Conservation (phyloP, 2,888 invertebrate genomes). For the Camponotus fellah region DNA sequence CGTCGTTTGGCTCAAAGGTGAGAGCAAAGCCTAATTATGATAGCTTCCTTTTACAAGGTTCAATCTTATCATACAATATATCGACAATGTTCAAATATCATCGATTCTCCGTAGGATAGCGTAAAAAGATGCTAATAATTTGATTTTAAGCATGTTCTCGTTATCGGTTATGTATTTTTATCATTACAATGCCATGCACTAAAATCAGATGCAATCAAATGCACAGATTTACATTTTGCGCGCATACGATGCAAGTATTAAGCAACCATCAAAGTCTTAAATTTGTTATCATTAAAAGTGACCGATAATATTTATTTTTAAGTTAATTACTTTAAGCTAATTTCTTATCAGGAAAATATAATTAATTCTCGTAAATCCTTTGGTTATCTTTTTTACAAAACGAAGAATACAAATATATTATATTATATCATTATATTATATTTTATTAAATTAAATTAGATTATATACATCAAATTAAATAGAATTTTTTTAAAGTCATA, state of each 20-base stretch:
- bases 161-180: conserved; percentile 60
- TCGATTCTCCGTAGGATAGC: conserved; percentile 35
- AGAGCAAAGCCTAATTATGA: conserved; percentile 59
- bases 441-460: too few relatives aligned
- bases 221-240: not conserved
- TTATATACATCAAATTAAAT: too few relatives aligned
- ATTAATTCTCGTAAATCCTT: not conserved
- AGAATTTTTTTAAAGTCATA: too few relatives aligned
- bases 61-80: conserved; percentile 67
- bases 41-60: conserved; percentile 40
- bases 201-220: conserved; percentile 31
- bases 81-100: conserved; percentile 59
- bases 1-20: conserved; percentile 9
- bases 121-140: conserved; percentile 60
- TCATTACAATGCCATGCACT: conserved; percentile 39
- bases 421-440: too few relatives aligned
- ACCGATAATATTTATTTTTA: conserved; percentile 1
- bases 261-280: not conserved
- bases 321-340: not conserved
- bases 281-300: not conserved
- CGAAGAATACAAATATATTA: too few relatives aligned
- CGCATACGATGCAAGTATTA: not conserved
- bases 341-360: not conserved
- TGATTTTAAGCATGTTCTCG: conserved; percentile 61
- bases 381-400: too few relatives aligned